Percentiles rank a stretch among this genome's conserved stretches.
Conservation (phyloP, 2,797 vertebrate species). For the Chromobotia macracanthus region DNA sequence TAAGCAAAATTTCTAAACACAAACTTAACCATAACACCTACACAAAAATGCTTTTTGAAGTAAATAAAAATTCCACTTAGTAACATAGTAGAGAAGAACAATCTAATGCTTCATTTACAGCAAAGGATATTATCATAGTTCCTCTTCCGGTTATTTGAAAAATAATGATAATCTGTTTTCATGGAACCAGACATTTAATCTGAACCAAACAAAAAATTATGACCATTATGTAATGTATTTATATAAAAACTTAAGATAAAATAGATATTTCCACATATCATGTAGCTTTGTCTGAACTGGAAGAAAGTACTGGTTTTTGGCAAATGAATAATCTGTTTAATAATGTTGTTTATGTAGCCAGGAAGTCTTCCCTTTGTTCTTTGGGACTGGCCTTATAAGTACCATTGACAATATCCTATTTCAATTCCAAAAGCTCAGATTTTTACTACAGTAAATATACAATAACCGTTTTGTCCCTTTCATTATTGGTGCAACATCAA, state of each 20-base stretch:
- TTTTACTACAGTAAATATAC: slow-evolving; percentile 19
- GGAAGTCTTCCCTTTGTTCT: not conserved
- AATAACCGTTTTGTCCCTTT: slow-evolving; percentile 2
- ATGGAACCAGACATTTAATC: not conserved
- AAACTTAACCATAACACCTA: not conserved
- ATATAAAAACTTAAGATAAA: not conserved
- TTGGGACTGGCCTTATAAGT: not conserved
- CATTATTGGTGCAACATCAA: not conserved
- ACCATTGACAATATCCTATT: not conserved
- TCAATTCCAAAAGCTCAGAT: not conserved
- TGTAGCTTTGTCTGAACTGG: too few relatives aligned
- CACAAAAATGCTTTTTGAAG: too few relatives aligned
- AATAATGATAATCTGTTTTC: not conserved
- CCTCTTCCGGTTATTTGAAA: too few relatives aligned
- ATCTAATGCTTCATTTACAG: not conserved
- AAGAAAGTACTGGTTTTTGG: not conserved
- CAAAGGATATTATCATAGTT: not conserved
- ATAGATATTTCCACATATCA: not conserved
- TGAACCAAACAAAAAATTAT: not conserved
- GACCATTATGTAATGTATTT: not conserved
- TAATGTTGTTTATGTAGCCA: not conserved
- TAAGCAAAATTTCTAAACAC: not conserved
- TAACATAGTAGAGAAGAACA: not conserved
- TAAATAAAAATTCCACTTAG: not conserved
- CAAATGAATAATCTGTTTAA: not conserved